These are phyloP conservation scores for Grantiella picta DNA, from an alignment of 2,113 vertebrate species.

Conservation along the genomic window DNA sequence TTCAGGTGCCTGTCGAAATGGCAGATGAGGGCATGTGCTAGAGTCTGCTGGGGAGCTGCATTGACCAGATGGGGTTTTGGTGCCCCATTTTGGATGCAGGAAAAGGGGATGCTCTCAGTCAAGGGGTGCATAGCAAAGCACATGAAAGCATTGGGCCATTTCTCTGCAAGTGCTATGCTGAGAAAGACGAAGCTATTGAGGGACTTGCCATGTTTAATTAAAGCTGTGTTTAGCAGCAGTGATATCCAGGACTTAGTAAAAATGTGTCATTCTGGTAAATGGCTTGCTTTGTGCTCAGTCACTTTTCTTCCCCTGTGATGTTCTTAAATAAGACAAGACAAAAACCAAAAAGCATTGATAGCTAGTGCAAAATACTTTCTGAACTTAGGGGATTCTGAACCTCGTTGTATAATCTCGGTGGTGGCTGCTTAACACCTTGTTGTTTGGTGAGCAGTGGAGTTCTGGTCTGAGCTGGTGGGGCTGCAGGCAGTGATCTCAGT, in stretches of 20 bases:
- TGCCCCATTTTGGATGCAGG: fast-evolving
- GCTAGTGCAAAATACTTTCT: neutral
- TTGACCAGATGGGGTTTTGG: neutral
- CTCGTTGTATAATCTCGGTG: neutral
- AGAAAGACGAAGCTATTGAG: neutral
- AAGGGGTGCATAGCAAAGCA: fast-evolving
- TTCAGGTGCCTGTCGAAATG: neutral
- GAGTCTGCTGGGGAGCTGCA: neutral
- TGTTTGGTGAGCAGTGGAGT: neutral
- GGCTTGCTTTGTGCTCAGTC: neutral
- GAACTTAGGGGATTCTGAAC: fast-evolving
- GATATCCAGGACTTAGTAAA: neutral
- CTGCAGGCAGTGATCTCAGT: neutral
- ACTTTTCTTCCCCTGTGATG: neutral
- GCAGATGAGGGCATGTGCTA: neutral
- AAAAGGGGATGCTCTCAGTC: neutral
- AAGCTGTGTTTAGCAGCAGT: neutral
- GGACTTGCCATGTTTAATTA: neutral
- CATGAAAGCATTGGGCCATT: neutral
- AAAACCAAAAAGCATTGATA: fast-evolving
- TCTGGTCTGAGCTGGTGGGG: neutral
- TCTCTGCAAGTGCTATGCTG: fast-evolving
- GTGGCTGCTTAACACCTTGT: neutral
- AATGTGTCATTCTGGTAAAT: neutral
- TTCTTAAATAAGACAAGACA: neutral